Evolutionary conservation across 2,888 invertebrate species (phyloP).

Genomic region (Aricia artaxerxes): DNA sequence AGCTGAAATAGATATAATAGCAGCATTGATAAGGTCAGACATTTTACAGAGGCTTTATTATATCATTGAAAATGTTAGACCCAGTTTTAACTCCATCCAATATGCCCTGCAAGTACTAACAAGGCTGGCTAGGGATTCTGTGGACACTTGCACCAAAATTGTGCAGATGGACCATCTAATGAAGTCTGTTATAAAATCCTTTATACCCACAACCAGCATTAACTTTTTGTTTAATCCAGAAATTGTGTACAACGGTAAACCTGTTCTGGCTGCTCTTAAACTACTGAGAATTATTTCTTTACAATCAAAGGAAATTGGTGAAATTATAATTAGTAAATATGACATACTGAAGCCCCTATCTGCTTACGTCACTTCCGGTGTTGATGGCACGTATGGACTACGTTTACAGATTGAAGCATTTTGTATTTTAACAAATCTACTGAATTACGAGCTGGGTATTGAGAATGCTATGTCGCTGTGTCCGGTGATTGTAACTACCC

Average conservation of each 20-base stretch:
- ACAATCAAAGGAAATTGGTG: slow-evolving; percentile 79
- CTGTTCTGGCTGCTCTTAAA: slow-evolving; percentile 86
- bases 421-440: slow-evolving; percentile 78
- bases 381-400: slow-evolving; percentile 74
- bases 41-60: slow-evolving; percentile 88
- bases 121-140: slow-evolving; percentile 88
- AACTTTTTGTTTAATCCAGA: slow-evolving; percentile 65
- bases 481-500: slow-evolving; percentile 77
- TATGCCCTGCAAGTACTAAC: slow-evolving; percentile 89
- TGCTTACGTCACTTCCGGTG: slow-evolving; percentile 77
- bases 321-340: slow-evolving; percentile 75
- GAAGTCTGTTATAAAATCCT: slow-evolving; percentile 79
- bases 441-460: slow-evolving; percentile 74
- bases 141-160: slow-evolving; percentile 83
- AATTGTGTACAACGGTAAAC: slow-evolving; percentile 82
- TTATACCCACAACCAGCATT: slow-evolving; percentile 73
- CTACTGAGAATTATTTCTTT: slow-evolving; percentile 86
- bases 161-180: slow-evolving; percentile 84
- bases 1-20: slow-evolving; percentile 89
- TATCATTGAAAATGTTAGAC: slow-evolving; percentile 85
- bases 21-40: slow-evolving; percentile 86
- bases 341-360: slow-evolving; percentile 77
- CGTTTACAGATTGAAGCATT: slow-evolving; percentile 83
- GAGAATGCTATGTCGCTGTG: slow-evolving; percentile 72
- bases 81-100: slow-evolving; percentile 86